Conservation (phyloP, 2,888 invertebrate species). For the Isoperla grammatica region DNA sequence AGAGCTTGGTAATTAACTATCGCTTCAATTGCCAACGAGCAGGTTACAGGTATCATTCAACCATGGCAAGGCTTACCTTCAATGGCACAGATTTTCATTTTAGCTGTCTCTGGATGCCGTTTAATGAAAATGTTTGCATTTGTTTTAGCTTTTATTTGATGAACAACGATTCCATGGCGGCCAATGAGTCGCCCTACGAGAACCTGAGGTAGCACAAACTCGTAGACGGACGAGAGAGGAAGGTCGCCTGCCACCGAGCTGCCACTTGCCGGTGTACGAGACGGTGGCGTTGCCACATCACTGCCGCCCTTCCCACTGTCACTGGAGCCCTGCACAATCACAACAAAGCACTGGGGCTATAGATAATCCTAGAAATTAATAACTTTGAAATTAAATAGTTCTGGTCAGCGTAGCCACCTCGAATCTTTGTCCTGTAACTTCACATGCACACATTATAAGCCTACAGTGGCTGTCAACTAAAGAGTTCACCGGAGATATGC, state of each 20-base stretch:
- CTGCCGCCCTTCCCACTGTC: constrained; percentile 80
- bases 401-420: no score
- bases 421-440: no score
- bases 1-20: no score
- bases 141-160: constrained; percentile 69
- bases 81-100: constrained; percentile 76
- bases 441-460: no score
- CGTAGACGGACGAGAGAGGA: constrained; percentile 50
- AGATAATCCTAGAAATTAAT: background rate
- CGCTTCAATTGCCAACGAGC: no score
- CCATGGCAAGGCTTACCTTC: constrained; percentile 53
- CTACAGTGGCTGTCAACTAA: no score
- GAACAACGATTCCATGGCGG: constrained; percentile 73
- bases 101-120: constrained; percentile 65
- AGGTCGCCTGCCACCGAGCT: constrained; percentile 41
- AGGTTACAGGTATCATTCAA: background rate
- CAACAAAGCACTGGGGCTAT: constrained; percentile 1
- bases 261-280: constrained; percentile 48
- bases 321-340: constrained; percentile 57
- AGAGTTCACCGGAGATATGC: no score
- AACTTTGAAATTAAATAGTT: no score
- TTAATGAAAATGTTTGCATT: constrained; percentile 74
- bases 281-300: constrained; percentile 63
- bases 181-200: constrained; percentile 87
- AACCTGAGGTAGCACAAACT: constrained; percentile 68